Conservation (phyloP, 1,140 invertebrate species). For the Odontomachus brunneus region DNA sequence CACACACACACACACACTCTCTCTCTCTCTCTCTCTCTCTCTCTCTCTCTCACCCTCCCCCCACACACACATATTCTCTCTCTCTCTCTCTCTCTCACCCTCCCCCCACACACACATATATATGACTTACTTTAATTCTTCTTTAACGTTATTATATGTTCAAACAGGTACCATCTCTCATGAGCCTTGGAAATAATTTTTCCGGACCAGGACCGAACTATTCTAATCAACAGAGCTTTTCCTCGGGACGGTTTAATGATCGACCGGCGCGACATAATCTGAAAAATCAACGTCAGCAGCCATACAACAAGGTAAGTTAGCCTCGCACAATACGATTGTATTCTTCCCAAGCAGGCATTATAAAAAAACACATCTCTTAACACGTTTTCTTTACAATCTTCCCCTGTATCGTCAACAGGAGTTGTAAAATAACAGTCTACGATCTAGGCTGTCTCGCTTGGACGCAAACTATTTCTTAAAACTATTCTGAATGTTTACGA, state of each 20-base stretch:
- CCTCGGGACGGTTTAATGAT: slow-evolving; percentile 82
- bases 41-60: too few species aligned
- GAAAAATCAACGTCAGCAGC: slow-evolving; percentile 84
- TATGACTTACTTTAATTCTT: too few species aligned
- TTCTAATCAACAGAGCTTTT: slow-evolving; percentile 80
- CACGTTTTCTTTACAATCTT: slow-evolving; percentile 47
- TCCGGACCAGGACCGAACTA: slow-evolving; percentile 81
- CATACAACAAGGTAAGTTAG: slow-evolving; percentile 84
- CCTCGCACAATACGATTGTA: slow-evolving; percentile 34
- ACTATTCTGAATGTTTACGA: slow-evolving; percentile 59
- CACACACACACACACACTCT: too few species aligned
- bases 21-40: too few species aligned
- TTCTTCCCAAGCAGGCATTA: slow-evolving; percentile 34
- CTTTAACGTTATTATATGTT: neutral
- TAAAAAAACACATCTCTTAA: slow-evolving; percentile 25
- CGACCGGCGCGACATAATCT: slow-evolving; percentile 78
- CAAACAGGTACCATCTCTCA: slow-evolving; percentile 82
- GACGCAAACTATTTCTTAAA: slow-evolving; percentile 55
- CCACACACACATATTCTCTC: too few species aligned
- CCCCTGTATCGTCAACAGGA: slow-evolving; percentile 55
- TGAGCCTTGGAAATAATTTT: slow-evolving; percentile 83
- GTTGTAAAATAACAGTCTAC: slow-evolving; percentile 62
- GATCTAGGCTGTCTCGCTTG: slow-evolving; percentile 63
- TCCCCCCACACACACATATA: too few species aligned
- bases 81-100: too few species aligned